Percentiles rank a stretch among this genome's conserved stretches.
Conservation (phyloP, 2,888 invertebrate species). For the Monopis laevigella region DNA sequence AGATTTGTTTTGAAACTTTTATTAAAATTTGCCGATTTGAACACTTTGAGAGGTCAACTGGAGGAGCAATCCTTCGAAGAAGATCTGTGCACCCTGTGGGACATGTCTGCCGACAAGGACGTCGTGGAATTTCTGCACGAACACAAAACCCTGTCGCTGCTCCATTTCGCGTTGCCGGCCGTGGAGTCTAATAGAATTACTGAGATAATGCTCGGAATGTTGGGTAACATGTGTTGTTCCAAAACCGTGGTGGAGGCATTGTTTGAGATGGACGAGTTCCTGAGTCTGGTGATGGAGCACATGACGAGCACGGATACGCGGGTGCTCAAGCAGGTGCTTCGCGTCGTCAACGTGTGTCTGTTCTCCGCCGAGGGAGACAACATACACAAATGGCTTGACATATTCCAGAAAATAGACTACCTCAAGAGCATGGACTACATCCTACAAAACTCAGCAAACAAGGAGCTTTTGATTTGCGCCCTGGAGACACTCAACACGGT, state of each 20-base stretch:
- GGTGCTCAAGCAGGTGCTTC: constrained; percentile 77
- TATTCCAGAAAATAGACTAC: constrained; percentile 55
- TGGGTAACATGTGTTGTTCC: constrained; percentile 84
- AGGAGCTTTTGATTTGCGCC: constrained; percentile 63
- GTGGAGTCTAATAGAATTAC: constrained; percentile 72
- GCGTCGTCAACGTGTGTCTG: constrained; percentile 70
- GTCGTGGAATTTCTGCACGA: constrained; percentile 75
- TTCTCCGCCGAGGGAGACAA: constrained; percentile 46
- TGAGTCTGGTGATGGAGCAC: constrained; percentile 64
- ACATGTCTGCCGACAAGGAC: constrained; percentile 83
- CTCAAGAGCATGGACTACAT: constrained; percentile 74
- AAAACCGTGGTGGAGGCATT: constrained; percentile 66
- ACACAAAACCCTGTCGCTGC: constrained; percentile 73
- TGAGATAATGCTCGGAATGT: constrained; percentile 85
- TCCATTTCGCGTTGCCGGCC: constrained; percentile 63
- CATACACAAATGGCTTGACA: constrained; percentile 49
- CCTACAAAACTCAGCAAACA: constrained; percentile 77
- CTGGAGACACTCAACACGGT: constrained; percentile 70
- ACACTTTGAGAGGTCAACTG: constrained; percentile 57
- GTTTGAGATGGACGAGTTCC: constrained; percentile 63
- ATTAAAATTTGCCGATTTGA: constrained; percentile 67
- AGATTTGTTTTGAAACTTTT: constrained; percentile 76
- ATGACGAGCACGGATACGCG: constrained; percentile 74
- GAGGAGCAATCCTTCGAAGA: constrained; percentile 73
- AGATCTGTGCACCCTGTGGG: constrained; percentile 83